Evolutionary conservation across 92 coral and sea anemone species (phyloP).

Genomic region (Hydrozoanthus gracilis): DNA sequence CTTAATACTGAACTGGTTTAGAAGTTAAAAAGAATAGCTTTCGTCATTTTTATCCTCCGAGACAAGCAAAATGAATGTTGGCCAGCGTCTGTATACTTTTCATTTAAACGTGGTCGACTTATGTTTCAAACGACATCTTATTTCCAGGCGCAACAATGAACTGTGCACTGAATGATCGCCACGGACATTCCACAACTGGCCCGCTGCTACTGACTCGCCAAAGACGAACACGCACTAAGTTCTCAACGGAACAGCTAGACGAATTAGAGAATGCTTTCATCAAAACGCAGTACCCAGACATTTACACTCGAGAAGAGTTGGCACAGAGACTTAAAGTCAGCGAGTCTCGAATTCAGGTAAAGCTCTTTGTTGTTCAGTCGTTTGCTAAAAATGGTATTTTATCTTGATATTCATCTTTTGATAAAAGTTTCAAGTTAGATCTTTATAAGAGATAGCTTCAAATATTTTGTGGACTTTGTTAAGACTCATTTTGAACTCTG

Average conservation of each 20-base stretch:
- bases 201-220: conserved; percentile 51
- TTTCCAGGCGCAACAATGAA: conserved; percentile 23
- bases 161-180: conserved; percentile 27
- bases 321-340: conserved; percentile 69
- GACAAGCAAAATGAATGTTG: too few species aligned
- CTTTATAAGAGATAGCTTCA: too few species aligned
- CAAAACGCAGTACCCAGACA: conserved; percentile 71
- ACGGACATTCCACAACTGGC: not conserved
- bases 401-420: too few species aligned
- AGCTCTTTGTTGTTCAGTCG: not conserved
- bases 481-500: too few species aligned
- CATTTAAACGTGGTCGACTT: not conserved
- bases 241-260: conserved; percentile 58
- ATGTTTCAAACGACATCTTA: not conserved
- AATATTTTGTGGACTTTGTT: too few species aligned
- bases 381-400: too few species aligned
- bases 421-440: too few species aligned
- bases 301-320: conserved; percentile 65
- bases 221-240: conserved; percentile 90
- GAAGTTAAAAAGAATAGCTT: too few species aligned
- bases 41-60: too few species aligned
- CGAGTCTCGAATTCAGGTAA: conserved; percentile 74
- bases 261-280: conserved; percentile 68
- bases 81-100: too few species aligned
- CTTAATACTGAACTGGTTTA: too few species aligned